Conservation (phyloP, 2,113 vertebrate genomes). For the Ursus arctos region DNA sequence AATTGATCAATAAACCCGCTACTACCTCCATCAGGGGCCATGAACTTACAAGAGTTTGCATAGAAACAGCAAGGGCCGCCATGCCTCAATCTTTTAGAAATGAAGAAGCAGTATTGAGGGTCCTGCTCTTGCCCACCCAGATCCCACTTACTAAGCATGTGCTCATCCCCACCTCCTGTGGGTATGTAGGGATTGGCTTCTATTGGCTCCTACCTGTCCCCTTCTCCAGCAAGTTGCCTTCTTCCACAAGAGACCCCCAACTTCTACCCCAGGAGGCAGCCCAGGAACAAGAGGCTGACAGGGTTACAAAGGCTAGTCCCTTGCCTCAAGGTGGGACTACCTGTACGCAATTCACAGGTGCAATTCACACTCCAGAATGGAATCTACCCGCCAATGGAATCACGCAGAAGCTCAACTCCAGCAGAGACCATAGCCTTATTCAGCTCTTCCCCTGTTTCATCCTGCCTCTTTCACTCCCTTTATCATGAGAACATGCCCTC, state of each 20-base stretch:
- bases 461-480: neutral
- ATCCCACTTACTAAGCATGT: accelerated
- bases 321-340: neutral
- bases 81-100: neutral
- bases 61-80: neutral
- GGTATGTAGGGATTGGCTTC: neutral
- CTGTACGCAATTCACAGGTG: no score
- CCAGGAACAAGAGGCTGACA: accelerated
- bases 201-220: no score
- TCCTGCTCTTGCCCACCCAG: accelerated
- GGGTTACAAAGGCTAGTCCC: neutral
- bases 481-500: accelerated
- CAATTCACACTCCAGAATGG: neutral
- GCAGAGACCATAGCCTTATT: neutral
- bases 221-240: neutral
- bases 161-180: no score
- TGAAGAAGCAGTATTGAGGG: neutral
- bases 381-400: accelerated
- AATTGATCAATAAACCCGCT: neutral
- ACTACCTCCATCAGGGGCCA: accelerated
- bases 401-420: neutral
- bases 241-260: neutral
- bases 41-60: neutral
- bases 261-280: neutral
- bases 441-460: no score